phyloP scores from a whole-genome alignment of 2,888 invertebrate genomes.

The Drosophila nr. perissopoda region DNA sequence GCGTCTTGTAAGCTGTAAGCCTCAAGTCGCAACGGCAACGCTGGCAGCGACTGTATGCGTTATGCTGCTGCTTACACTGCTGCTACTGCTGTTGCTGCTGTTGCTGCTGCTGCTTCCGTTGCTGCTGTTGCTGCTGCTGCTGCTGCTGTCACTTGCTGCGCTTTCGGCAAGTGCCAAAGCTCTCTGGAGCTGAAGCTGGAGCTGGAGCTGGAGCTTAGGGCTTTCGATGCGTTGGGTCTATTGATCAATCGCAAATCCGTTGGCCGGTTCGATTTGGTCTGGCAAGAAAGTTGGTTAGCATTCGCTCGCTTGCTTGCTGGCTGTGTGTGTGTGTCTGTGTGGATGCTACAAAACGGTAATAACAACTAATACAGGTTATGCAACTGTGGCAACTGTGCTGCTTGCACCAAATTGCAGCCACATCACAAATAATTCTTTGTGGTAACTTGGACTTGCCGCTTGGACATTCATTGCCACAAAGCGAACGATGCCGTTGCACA shows the following conservation, averaged over 20 bases:
- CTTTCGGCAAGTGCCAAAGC: conserved; percentile 74
- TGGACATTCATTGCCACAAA: conserved; percentile 47
- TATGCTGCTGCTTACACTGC: conserved; percentile 13
- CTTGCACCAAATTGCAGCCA: conserved; percentile 57
- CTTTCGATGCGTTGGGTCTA: conserved; percentile 47
- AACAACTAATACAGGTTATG: conserved; percentile 79
- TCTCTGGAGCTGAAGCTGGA: conserved; percentile 4
- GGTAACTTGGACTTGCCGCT: conserved; percentile 22
- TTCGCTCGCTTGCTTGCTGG: conserved; percentile 5
- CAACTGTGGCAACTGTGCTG: conserved; percentile 61
- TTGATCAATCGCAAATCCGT: conserved; percentile 60
- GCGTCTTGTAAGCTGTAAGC: conserved; percentile 72
- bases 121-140: conserved; percentile 18
- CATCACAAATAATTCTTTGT: conserved; percentile 50
- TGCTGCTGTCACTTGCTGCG: conserved; percentile 54
- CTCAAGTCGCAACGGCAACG: conserved; percentile 19
- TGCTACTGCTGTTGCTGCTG: conserved; percentile 22
- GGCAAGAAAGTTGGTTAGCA: conserved; percentile 45
- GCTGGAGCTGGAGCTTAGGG: conserved; percentile 41
- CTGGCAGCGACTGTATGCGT: conserved; percentile 41
- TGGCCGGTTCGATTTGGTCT: conserved; percentile 9
- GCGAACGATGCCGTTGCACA: conserved; percentile 57
- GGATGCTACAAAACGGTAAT: conserved; percentile 69
- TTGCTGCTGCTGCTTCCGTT: conserved; percentile 18
- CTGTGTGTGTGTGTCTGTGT: conserved; percentile 5